These are phyloP conservation scores for Villa cingulata DNA, from an alignment of 2,888 invertebrate genomes.

Conservation along the genomic window DNA sequence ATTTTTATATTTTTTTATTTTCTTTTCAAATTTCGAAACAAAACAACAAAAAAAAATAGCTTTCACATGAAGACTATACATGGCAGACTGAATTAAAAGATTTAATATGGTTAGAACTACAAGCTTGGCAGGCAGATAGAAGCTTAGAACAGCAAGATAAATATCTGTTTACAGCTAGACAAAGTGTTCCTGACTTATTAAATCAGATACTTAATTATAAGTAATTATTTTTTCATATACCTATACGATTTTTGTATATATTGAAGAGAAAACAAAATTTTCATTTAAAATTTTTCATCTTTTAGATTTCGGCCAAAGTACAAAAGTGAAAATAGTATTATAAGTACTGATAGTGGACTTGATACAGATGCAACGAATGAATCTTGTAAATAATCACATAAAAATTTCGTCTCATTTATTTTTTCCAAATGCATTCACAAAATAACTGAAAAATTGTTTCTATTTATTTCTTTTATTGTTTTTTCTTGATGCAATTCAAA, in stretches of 20 bases:
- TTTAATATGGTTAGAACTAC: slow-evolving; percentile 81
- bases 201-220: slow-evolving; percentile 64
- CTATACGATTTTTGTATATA: neutral
- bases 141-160: slow-evolving; percentile 64
- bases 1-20: neutral
- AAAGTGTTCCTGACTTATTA: slow-evolving; percentile 54
- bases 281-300: neutral
- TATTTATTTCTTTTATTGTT: too few species aligned
- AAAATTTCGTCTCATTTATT: neutral
- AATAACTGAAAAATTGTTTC: too few species aligned
- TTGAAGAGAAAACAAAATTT: too few species aligned
- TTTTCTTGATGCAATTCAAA: neutral
- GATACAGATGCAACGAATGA: slow-evolving; percentile 21
- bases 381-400: slow-evolving; percentile 12
- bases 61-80: slow-evolving; percentile 70
- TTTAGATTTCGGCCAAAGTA: slow-evolving; percentile 26
- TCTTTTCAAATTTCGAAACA: too few species aligned
- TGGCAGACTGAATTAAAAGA: slow-evolving; percentile 85
- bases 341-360: slow-evolving; percentile 31
- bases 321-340: slow-evolving; percentile 24
- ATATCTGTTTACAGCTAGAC: slow-evolving; percentile 58
- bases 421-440: slow-evolving; percentile 21
- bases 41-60: too few species aligned
- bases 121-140: slow-evolving; percentile 68
- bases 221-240: slow-evolving; percentile 34